Conservation (phyloP, 2,113 vertebrate genomes). For the Artemisiospiza belli region DNA sequence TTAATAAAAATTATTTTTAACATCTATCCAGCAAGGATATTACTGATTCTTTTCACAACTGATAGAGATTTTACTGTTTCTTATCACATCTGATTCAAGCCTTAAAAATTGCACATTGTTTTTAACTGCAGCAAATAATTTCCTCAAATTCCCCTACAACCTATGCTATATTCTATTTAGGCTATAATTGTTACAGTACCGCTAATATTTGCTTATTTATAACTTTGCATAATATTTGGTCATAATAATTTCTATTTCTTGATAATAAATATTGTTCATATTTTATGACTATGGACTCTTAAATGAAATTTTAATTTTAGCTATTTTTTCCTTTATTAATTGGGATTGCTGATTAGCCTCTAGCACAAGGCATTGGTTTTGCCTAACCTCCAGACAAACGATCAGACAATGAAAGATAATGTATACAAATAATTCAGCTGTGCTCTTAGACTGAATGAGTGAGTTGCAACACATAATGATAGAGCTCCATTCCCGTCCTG, state of each 20-base stretch:
- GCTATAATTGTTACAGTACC: neutral
- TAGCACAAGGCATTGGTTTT: neutral
- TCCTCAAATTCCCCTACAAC: neutral
- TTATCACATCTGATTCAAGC: neutral
- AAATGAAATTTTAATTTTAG: neutral
- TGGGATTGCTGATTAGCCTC: neutral
- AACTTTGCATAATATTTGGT: neutral
- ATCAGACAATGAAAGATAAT: neutral
- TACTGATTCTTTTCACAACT: neutral
- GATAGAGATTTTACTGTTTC: neutral
- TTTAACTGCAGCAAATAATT: neutral
- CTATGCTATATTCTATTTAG: neutral
- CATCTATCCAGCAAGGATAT: neutral
- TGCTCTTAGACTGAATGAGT: neutral
- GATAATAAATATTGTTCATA: neutral
- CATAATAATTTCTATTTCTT: neutral
- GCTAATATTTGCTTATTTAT: neutral
- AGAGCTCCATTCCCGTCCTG: neutral
- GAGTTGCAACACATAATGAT: neutral
- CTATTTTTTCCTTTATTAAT: neutral
- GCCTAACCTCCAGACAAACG: neutral
- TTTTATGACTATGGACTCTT: neutral
- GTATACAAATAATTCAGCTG: neutral
- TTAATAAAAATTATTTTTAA: neutral
- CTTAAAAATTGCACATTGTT: neutral